Evolutionary conservation across 2,797 vertebrate genomes (phyloP).

Genomic region (Choloepus didactylus): DNA sequence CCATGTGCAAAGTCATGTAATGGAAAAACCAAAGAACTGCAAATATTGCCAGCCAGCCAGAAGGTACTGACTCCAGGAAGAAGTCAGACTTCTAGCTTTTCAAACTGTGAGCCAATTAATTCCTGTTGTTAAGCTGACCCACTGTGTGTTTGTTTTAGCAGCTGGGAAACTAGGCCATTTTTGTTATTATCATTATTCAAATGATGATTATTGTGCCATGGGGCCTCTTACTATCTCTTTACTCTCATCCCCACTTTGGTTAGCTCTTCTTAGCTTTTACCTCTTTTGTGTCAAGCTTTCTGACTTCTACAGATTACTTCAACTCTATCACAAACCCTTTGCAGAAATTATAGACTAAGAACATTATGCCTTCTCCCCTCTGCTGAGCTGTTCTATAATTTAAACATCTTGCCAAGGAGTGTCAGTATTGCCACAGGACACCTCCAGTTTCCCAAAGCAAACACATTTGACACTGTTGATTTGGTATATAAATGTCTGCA

Average conservation of each 20-base stretch:
- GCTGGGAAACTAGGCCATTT: too few species aligned
- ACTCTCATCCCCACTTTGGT: not conserved
- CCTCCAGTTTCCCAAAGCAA: constrained; percentile 86
- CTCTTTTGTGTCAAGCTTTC: constrained; percentile 74
- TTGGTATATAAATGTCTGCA: constrained; percentile 87
- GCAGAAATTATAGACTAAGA: not conserved
- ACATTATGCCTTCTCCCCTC: constrained; percentile 77
- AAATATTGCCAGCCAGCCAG: too few species aligned
- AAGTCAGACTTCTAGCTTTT: too few species aligned
- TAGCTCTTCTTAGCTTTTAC: not conserved
- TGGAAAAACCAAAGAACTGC: too few species aligned
- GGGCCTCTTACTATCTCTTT: not conserved
- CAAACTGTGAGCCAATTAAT: too few species aligned
- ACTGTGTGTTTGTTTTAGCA: too few species aligned
- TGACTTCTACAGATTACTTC: constrained; percentile 75
- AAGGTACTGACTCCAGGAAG: too few species aligned
- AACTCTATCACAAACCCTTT: constrained; percentile 72
- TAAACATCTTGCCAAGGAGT: constrained; percentile 80
- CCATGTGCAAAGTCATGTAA: too few species aligned
- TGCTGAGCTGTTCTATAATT: constrained; percentile 85
- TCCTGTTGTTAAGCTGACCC: too few species aligned
- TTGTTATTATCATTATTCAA: accelerated
- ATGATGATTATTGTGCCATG: accelerated
- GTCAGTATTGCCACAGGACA: constrained; percentile 83
- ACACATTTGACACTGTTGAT: constrained; percentile 88